Percentiles rank a stretch among this genome's conserved stretches.
phyloP scores from a whole-genome alignment of 2,113 vertebrate species.

The Callipepla californica region DNA sequence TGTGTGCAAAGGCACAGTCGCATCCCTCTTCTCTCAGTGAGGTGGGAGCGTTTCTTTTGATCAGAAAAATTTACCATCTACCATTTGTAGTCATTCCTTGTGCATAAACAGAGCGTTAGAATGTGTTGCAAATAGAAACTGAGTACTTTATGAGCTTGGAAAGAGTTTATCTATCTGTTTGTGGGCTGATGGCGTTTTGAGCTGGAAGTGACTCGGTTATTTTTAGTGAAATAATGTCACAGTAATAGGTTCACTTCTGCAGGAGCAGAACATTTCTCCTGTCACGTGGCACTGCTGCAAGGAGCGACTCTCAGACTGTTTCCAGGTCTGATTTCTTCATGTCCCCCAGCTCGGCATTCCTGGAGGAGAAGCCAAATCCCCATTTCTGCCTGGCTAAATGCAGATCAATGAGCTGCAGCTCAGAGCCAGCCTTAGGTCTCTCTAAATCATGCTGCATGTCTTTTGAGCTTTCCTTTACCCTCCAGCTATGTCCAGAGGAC shows the following conservation, averaged over 20 bases:
- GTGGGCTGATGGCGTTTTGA: constrained; percentile 56
- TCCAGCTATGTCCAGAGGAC: background rate
- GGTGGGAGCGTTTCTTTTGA: background rate
- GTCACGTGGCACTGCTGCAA: background rate
- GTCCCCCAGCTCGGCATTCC: accelerated
- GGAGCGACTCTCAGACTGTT: background rate
- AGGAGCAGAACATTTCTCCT: background rate
- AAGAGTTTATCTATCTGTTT: constrained; percentile 52
- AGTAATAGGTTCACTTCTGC: background rate
- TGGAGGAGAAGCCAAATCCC: background rate
- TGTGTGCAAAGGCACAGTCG: background rate
- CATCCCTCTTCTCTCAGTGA: background rate
- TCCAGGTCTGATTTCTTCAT: background rate
- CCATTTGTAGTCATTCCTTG: background rate
- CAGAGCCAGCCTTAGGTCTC: background rate
- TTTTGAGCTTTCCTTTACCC: background rate
- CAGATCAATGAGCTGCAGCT: background rate
- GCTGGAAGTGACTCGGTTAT: constrained; percentile 18
- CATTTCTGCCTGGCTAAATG: background rate
- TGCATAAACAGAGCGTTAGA: constrained; percentile 16
- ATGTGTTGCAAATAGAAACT: constrained; percentile 46
- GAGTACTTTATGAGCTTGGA: constrained; percentile 44
- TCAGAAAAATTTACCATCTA: background rate
- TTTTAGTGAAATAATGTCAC: background rate
- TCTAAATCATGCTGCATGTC: background rate